Base-by-base conservation (phyloP, 2,888 invertebrate genomes). In the Chalcosyrphus nemorum region DNA sequence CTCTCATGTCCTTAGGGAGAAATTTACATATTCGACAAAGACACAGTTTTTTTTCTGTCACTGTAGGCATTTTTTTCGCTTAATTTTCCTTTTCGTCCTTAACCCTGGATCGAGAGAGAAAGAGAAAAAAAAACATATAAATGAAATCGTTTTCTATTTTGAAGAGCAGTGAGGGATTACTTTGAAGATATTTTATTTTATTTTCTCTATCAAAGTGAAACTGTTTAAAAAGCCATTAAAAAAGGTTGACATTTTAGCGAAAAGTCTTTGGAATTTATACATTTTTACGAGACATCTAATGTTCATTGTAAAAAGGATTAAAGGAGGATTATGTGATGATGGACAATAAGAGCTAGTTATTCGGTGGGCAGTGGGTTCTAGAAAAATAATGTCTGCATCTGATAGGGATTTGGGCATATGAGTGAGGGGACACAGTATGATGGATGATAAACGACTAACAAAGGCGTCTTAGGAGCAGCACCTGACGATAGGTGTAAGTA, bases 21-120 rank as follows among this genome's bases (percentile, higher is more conserved):
- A 65, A 80, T 78, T 59, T 56, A 74, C 68, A 63, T 84, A 75
- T 80, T 72, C 72, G 66, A 68, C 82, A 72, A 63, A 11, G 41
- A 29, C 43, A 77, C 71, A 65, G 32, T 29, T 66, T 66, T 19
- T 50, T 41, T 43, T 56, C 11, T 32, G 13, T 19, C 38, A 41
- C 57, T 66, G 19, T 45, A 59, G 47, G 72, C 41, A 54, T 61
- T 54, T 38, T 70, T 61, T 56, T 15, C 17, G 32, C 52, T 52
- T 65, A 45, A 45, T 74, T 54, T 68, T 63, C 32, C 11, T 32
- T 27, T 27, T 32, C 21, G 32, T 5, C 35, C 29, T 29, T 45
- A 24, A 47, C 50, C 1, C 27, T 35, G 17, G n/a, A 24, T 24
- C 4, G 24, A 24, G 4, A 24, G 52, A 15, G 24, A 47, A 21